phyloP scores from a whole-genome alignment of 2,888 invertebrate genomes.

The Quadroppia sp. region DNA sequence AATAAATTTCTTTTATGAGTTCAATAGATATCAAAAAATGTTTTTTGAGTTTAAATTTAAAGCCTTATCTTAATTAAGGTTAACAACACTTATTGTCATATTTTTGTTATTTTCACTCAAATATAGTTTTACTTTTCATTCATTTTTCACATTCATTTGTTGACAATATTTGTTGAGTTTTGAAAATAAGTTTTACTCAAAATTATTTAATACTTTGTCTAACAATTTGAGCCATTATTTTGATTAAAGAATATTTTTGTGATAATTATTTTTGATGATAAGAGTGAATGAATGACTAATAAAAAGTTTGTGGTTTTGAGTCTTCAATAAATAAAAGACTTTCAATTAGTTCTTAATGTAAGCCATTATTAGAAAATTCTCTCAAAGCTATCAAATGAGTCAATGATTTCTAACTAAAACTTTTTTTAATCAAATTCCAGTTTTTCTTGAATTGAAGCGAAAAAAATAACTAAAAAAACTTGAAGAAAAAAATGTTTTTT shows the following conservation, averaged over 20 bases:
- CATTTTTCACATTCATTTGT: background rate
- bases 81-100: conserved; percentile 34
- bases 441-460: conserved; percentile 11
- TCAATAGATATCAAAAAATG: conserved; percentile 29
- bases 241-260: no score
- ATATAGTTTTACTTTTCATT: background rate
- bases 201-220: no score
- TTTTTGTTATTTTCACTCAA: conserved; percentile 5
- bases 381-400: background rate
- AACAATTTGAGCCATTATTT: no score
- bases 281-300: no score
- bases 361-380: background rate
- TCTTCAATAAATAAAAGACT: background rate
- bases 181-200: no score
- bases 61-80: conserved; percentile 20
- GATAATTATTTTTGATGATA: no score
- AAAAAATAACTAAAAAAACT: background rate
- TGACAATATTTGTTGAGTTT: no score
- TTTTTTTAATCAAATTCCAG: conserved; percentile 9
- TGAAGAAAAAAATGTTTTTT: background rate
- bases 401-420: conserved; percentile 6
- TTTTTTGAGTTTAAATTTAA: conserved; percentile 10
- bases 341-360: background rate
- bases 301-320: background rate
- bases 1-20: conserved; percentile 19